Evolutionary conservation across 2,888 invertebrate species (phyloP).

Genomic region (Stomorhina lunata): DNA sequence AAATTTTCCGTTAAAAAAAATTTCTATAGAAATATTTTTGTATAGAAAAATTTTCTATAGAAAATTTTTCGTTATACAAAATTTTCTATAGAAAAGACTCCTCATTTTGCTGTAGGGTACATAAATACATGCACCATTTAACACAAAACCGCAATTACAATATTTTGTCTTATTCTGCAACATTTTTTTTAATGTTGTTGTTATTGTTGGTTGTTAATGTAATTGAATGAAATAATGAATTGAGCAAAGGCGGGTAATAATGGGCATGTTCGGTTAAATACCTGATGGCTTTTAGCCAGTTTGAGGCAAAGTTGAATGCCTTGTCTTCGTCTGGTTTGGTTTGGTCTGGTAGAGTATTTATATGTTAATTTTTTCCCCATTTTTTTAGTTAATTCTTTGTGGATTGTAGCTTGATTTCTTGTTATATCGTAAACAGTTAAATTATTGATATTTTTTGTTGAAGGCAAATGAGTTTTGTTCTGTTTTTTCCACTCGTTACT

Average conservation of each 20-base stretch:
- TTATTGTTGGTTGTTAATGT: neutral
- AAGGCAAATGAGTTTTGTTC: too few species aligned
- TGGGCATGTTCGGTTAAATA: constrained; percentile 53
- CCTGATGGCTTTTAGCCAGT: constrained; percentile 39
- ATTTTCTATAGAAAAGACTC: too few species aligned
- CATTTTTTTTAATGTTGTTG: constrained; percentile 7
- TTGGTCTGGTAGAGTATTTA: constrained; percentile 5
- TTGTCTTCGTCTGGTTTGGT: too few species aligned
- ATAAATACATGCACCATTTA: constrained; percentile 46
- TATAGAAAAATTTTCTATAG: too few species aligned
- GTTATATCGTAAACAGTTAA: constrained; percentile 59
- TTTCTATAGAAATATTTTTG: too few species aligned
- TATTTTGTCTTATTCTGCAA: constrained; percentile 10
- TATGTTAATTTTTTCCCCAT: neutral
- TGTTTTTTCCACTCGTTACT: neutral
- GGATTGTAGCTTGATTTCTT: constrained; percentile 39
- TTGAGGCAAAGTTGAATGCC: constrained; percentile 36
- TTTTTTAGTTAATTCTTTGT: constrained; percentile 20
- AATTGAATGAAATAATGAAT: constrained; percentile 26
- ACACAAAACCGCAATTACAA: constrained; percentile 61
- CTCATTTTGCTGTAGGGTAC: neutral
- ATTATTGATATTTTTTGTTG: constrained; percentile 56
- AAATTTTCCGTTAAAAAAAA: too few species aligned
- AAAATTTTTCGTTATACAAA: too few species aligned
- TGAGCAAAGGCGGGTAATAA: constrained; percentile 47